These are phyloP conservation scores for Dissostichus mawsoni DNA, from an alignment of 2,113 vertebrate genomes.

Conservation along the genomic window DNA sequence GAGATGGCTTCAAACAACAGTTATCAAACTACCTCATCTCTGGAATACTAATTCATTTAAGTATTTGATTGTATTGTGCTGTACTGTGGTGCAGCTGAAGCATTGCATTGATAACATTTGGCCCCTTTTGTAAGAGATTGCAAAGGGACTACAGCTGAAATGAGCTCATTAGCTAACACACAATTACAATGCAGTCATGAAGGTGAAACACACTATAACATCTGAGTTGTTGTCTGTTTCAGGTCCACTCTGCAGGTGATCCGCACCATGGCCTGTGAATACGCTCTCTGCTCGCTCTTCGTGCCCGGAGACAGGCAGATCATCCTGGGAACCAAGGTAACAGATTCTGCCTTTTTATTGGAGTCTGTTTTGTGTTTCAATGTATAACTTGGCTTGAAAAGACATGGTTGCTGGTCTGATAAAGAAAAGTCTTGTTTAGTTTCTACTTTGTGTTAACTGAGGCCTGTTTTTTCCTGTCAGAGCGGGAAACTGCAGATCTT, in stretches of 20 bases:
- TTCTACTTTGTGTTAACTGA: background rate
- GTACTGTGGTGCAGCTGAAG: too few relatives aligned
- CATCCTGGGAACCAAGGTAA: conserved; percentile 94
- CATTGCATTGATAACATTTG: too few relatives aligned
- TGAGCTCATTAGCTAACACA: too few relatives aligned
- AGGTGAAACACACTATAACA: background rate
- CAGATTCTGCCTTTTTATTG: background rate
- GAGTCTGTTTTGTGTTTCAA: background rate
- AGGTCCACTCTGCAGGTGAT: conserved; percentile 96
- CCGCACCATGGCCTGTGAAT: conserved; percentile 94
- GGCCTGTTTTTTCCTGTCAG: conserved; percentile 71
- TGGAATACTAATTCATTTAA: too few relatives aligned
- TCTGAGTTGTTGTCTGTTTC: background rate
- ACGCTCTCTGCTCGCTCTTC: conserved; percentile 94
- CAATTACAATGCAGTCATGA: background rate
- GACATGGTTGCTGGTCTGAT: too few relatives aligned
- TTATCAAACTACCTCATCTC: too few relatives aligned
- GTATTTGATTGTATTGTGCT: too few relatives aligned
- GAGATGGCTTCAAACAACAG: too few relatives aligned
- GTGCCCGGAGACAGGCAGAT: conserved; percentile 96
- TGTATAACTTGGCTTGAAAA: background rate
- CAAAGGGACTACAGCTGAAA: too few relatives aligned
- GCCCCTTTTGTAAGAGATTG: too few relatives aligned
- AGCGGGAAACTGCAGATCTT: conserved; percentile 94
- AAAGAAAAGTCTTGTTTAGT: too few relatives aligned